Percentiles rank a stretch among this genome's conserved stretches.
These are phyloP conservation scores for Machaerirhynchus nigripectus DNA, from an alignment of 2,113 vertebrate species.

Conservation along the genomic window DNA sequence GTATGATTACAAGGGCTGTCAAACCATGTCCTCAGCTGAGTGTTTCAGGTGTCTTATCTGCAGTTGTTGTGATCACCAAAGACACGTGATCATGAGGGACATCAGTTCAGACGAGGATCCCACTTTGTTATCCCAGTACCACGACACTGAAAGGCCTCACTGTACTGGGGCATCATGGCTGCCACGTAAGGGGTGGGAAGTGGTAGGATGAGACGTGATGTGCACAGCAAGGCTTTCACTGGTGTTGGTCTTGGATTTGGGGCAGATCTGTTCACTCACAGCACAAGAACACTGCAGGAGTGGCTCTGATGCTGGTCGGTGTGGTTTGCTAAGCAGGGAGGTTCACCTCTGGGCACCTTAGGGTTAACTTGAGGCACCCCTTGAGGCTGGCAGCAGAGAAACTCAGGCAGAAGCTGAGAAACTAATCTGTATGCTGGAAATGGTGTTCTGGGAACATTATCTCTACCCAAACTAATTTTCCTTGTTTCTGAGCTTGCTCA, in stretches of 20 bases:
- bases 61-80: not conserved
- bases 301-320: not conserved
- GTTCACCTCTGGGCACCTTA: not conserved
- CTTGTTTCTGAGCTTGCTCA: not conserved
- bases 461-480: not conserved
- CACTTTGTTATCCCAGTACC: not conserved
- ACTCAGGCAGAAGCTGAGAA: not conserved
- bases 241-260: not conserved
- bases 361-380: not conserved
- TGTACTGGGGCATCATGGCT: not conserved
- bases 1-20: not conserved
- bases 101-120: not conserved
- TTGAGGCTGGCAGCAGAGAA: not conserved
- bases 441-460: not conserved
- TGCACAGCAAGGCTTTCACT: not conserved
- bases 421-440: not conserved
- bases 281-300: not conserved
- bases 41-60: not conserved
- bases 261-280: not conserved
- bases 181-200: not conserved
- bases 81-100: not conserved
- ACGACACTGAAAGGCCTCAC: accelerated
- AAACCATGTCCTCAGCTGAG: not conserved
- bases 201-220: not conserved
- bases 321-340: not conserved